phyloP scores from a whole-genome alignment of 2,888 invertebrate genomes.

The Thumatha senex region DNA sequence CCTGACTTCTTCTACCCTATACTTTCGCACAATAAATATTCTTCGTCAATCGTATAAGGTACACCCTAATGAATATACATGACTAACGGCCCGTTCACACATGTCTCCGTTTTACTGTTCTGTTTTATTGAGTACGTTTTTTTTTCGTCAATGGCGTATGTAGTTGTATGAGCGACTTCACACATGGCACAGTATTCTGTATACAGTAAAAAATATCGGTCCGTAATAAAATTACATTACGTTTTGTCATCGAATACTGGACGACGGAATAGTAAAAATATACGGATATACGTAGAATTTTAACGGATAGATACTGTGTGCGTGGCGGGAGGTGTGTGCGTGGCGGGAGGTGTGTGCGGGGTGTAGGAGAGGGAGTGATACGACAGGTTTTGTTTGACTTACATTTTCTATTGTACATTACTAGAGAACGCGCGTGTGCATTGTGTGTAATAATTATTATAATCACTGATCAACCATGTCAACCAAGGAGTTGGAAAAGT shows the following conservation, averaged over 20 bases:
- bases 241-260: constrained; percentile 26
- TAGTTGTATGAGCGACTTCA: constrained; percentile 30
- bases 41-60: too few species aligned
- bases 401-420: constrained; percentile 1
- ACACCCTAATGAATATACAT: too few species aligned
- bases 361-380: constrained; percentile 2
- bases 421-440: constrained; percentile 8
- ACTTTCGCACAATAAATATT: too few species aligned
- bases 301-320: constrained; percentile 16
- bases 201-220: constrained; percentile 17
- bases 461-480: constrained; percentile 5
- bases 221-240: constrained; percentile 26
- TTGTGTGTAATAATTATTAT: constrained; percentile 5
- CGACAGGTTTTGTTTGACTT: constrained; percentile 1
- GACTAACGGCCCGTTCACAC: constrained; percentile 7
- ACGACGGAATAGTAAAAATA: constrained; percentile 24
- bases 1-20: too few species aligned
- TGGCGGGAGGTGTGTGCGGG: neutral
- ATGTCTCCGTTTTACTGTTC: constrained; percentile 14
- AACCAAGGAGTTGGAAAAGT: constrained; percentile 18
- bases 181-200: constrained; percentile 24
- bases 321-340: neutral
- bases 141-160: constrained; percentile 25
- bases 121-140: constrained; percentile 21
- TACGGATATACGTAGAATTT: constrained; percentile 28